Conservation (phyloP, 2,113 vertebrate species). For the Hyperoodon ampullatus region DNA sequence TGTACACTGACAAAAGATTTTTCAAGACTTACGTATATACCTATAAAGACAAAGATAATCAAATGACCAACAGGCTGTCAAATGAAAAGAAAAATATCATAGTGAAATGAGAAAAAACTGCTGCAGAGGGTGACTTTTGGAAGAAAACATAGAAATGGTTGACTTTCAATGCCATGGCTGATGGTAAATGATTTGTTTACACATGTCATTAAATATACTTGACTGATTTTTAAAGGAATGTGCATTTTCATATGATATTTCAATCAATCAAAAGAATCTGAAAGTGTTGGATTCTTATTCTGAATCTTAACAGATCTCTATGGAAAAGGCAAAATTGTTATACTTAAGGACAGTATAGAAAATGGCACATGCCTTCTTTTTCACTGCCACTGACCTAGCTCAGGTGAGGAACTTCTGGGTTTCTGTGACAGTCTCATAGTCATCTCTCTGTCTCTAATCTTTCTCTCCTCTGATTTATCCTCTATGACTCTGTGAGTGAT, state of each 20-base stretch:
- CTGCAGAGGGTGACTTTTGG: neutral
- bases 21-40: neutral
- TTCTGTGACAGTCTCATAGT: neutral
- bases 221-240: neutral
- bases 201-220: neutral
- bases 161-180: neutral
- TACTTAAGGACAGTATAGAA: neutral
- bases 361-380: neutral
- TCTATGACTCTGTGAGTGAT: neutral
- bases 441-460: neutral
- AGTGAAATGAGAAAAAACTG: neutral
- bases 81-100: neutral
- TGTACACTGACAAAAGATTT: neutral
- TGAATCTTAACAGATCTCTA: neutral
- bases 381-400: neutral
- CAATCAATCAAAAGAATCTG: neutral
- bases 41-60: neutral
- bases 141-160: neutral
- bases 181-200: slow-evolving; percentile 4
- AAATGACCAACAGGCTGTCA: neutral
- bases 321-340: neutral
- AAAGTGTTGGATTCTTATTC: neutral
- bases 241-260: neutral
- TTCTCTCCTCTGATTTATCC: neutral
- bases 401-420: neutral